Evolutionary conservation across 1,140 invertebrate genomes (phyloP), one percentile per base, ranked within the genome.

Genomic region (Colletes latitarsis): DNA sequence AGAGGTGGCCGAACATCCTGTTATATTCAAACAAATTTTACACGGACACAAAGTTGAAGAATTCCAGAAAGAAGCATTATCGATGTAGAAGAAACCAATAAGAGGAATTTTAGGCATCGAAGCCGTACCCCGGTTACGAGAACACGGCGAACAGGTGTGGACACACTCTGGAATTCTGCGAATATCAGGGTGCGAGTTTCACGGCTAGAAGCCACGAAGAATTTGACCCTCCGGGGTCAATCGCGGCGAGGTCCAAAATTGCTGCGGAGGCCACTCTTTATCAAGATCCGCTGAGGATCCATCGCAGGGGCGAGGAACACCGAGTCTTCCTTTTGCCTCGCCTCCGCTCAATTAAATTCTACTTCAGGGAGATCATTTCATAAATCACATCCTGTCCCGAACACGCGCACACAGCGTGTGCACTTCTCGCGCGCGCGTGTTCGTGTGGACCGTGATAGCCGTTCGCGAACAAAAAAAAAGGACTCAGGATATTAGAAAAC

Each of bases 281-380:
- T 87, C 80, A 88, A 88, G 78, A 87, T 87, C 53, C 80, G 63
- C 57, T 57, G 76, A 52, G 73, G 66, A 79, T 77, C 41, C 84
- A 79, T 70, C 55, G 55, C 3, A 57, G 70, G 86, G 80, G 71
- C 63, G 74, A 82, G 79, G 63, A 79, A 84, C 71, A 58, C 55
- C 55, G 62, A 39, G 14, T 77, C 73, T 75, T 77, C 77, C 69
- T 79, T 87, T 75, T 77, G 71, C 64, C 76, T 80, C 85, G 78
- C 85, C 85, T 87, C 57, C 78, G 81, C 81, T 88, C 87, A 84
- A 88, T 88, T 86, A 88, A 88, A 88, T 84, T 83, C 87, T 77
- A 88, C 84, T 88, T 84, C 78, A 19, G 62, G 60, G 19, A 82
- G 87, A 86, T 88, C 83, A 74, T 88, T 88, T 88, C 82, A 86